Base-by-base conservation (phyloP, 2,888 invertebrate genomes). In the Pegoplata infirma region DNA sequence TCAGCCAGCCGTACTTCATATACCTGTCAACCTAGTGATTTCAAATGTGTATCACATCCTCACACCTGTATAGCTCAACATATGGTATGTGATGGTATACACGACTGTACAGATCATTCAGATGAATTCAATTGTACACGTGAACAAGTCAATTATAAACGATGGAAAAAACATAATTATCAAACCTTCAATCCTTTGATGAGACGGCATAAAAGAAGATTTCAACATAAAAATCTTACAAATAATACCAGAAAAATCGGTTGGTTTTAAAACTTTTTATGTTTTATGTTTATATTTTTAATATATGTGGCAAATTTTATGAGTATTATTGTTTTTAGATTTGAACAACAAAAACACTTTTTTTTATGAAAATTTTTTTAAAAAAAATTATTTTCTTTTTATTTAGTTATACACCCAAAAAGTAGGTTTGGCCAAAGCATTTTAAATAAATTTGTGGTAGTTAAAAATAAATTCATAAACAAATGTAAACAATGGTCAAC, bases 71-170 rank as follows among this genome's bases (percentile, higher is more conserved):
- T 89, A 75, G 84, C 85, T 80, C 82, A 85, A 28, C 85, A 80
- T 56, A 86, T 86, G 86, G 88, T 89, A 51, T 94, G 94, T 87
- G 92, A 94, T 84, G 89, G 90, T 36, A 84, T 86, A 40, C 79
- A 82, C 16, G 92, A 93, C 82, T 93, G 92, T 85, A 90, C 91
- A 78, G 91, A 91, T 82, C 91, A 91, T 12, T 93, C 93, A 81
- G 94, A 94, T 82, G 94, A 94, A 84, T 88, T 89, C 14, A 90
- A 91, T 83, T 94, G 94, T 64, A 87, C 86, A 17, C 84, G 84
- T 2, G 85, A 86, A 5, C 80, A 82, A 8, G 49, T 63, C 36
- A 78, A 63, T 59, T 71, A 58, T 46, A 89, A 88, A 81, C 84
- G 88, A 67, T 88, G 88, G 89, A 89, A 88, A 82, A 88, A 88